These are phyloP conservation scores for Crenichthys baileyi DNA, from an alignment of 2,797 vertebrate species.

Conservation along the genomic window DNA sequence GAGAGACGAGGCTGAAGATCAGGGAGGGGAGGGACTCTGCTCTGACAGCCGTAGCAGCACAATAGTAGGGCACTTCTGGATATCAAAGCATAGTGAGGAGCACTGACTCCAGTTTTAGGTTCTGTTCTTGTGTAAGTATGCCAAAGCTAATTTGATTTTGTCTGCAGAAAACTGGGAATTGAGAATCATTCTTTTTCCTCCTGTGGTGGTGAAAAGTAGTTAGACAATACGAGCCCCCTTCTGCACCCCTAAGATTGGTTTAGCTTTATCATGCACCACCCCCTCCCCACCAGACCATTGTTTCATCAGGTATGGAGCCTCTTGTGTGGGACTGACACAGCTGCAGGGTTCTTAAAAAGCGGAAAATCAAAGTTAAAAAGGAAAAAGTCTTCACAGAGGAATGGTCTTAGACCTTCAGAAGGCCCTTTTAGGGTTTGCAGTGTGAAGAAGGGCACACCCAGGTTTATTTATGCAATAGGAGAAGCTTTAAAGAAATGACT, in stretches of 20 bases:
- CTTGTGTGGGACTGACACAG: slow-evolving; percentile 56
- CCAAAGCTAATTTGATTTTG: slow-evolving; percentile 81
- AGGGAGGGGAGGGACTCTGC: slow-evolving; percentile 54
- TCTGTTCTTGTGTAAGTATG: slow-evolving; percentile 60
- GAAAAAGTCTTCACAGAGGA: slow-evolving; percentile 73
- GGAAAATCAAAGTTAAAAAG: slow-evolving; percentile 78
- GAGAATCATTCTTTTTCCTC: slow-evolving; percentile 45
- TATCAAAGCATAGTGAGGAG: slow-evolving; percentile 56
- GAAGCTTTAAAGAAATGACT: slow-evolving; percentile 53
- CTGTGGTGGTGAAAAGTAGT: slow-evolving; percentile 48
- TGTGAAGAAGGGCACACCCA: slow-evolving; percentile 31
- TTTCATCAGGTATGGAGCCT: slow-evolving; percentile 74
- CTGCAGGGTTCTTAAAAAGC: slow-evolving; percentile 68
- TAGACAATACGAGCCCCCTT: slow-evolving; percentile 55
- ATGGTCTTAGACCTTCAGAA: slow-evolving; percentile 70
- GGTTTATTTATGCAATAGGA: slow-evolving; percentile 59
- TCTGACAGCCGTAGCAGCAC: slow-evolving; percentile 52
- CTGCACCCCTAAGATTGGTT: slow-evolving; percentile 44
- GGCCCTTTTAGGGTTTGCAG: slow-evolving; percentile 37
- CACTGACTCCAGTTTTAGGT: slow-evolving; percentile 51
- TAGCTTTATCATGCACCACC: slow-evolving; percentile 50
- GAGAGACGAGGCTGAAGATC: slow-evolving; percentile 63
- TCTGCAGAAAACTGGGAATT: slow-evolving; percentile 73
- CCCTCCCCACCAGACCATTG: slow-evolving; percentile 54
- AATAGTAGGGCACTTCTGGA: slow-evolving; percentile 71